A percentile compares a stretch with the other conserved stretches of the same genome.
Conservation (phyloP, 2,113 vertebrate species). For the Gadus chalcogrammus region DNA sequence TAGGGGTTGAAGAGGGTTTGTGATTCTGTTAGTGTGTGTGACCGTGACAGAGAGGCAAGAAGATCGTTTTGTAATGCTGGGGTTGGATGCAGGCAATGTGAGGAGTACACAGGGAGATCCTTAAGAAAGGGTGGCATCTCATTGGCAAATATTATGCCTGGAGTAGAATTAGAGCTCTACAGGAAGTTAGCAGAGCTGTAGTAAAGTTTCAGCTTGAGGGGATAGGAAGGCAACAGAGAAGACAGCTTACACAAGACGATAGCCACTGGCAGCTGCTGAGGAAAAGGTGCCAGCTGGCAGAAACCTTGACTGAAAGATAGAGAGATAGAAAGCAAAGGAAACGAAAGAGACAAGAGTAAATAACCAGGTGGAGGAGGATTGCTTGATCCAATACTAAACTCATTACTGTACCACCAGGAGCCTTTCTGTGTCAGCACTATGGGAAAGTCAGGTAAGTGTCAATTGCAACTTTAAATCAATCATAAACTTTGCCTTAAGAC, state of each 20-base stretch:
- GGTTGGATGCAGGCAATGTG: neutral
- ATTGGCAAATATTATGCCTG: neutral
- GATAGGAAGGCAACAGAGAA: neutral
- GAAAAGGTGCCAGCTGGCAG: slow-evolving; percentile 4
- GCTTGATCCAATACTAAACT: slow-evolving; percentile 9
- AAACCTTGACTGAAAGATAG: slow-evolving; percentile 1
- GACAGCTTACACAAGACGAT: neutral
- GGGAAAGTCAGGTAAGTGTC: slow-evolving; percentile 76
- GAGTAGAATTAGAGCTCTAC: slow-evolving; percentile 1
- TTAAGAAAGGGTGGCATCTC: too few species aligned
- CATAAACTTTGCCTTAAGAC: slow-evolving; percentile 18
- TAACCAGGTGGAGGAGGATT: slow-evolving; percentile 8
- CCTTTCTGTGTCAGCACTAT: slow-evolving; percentile 54
- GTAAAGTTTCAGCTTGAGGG: neutral
- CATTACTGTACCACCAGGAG: slow-evolving; percentile 26
- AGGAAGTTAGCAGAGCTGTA: slow-evolving; percentile 21
- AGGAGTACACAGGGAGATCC: neutral
- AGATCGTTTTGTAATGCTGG: neutral
- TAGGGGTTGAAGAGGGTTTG: slow-evolving; percentile 38
- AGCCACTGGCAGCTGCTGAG: slow-evolving; percentile 30
- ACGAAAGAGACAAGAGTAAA: slow-evolving; percentile 1
- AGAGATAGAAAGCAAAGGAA: neutral
- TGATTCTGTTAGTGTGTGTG: slow-evolving; percentile 29
- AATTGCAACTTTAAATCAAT: slow-evolving; percentile 26
- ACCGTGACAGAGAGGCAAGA: slow-evolving; percentile 6